These are phyloP conservation scores for Euspilapteryx auroguttella DNA, from an alignment of 2,888 invertebrate genomes.

Conservation along the genomic window DNA sequence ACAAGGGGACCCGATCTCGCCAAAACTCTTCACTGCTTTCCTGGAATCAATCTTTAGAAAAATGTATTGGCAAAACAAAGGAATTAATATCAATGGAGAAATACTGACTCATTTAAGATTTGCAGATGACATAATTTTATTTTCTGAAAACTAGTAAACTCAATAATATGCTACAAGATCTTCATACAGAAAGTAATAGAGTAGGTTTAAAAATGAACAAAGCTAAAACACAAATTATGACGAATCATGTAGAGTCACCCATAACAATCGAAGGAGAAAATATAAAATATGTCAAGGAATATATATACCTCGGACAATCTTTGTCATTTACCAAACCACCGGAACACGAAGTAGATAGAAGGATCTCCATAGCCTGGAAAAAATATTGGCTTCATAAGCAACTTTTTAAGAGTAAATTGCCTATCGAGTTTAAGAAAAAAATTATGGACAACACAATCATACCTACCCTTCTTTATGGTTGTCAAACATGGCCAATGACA, in stretches of 20 bases:
- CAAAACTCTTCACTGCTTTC: neutral
- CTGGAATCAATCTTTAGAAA: constrained; percentile 1
- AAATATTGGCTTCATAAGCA: no score
- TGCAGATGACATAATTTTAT: neutral
- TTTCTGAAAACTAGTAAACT: neutral
- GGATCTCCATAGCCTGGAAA: constrained; percentile 6
- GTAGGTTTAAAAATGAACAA: neutral
- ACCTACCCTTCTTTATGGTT: neutral
- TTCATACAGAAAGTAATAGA: neutral
- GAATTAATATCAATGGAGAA: constrained; percentile 2
- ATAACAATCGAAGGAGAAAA: neutral
- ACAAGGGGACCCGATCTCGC: constrained; percentile 1
- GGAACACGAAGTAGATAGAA: constrained; percentile 7
- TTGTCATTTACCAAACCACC: constrained; percentile 5
- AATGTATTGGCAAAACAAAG: constrained; percentile 1
- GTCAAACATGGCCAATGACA: neutral
- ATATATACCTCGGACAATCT: constrained; percentile 4
- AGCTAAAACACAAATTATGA: constrained; percentile 1
- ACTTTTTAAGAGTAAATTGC: no score
- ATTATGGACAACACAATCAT: neutral
- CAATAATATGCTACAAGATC: neutral
- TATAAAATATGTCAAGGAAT: constrained; percentile 1
- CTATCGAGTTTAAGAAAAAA: neutral
- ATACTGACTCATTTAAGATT: constrained; percentile 1
- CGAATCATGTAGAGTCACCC: neutral